A percentile compares a stretch with the other conserved stretches of the same genome.
These are phyloP conservation scores for Drosophila paramelanica DNA, from an alignment of 2,888 invertebrate genomes.

Conservation along the genomic window DNA sequence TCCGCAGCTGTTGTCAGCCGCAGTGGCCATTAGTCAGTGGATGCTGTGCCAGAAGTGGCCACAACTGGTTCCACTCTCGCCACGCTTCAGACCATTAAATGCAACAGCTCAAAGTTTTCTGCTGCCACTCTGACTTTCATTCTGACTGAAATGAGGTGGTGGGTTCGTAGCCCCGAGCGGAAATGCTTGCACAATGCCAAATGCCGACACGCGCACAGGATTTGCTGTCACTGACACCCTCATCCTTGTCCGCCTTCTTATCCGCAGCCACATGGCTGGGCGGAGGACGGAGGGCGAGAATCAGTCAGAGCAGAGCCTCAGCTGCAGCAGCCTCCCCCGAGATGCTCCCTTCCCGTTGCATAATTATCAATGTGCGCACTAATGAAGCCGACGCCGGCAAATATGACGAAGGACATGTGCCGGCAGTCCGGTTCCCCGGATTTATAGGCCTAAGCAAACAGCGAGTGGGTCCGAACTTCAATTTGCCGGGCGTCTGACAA, in stretches of 20 bases:
- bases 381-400: conserved; percentile 66
- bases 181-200: conserved; percentile 75
- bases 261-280: neutral
- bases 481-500: conserved; percentile 45
- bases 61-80: conserved; percentile 13
- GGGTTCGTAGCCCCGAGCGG: conserved; percentile 42
- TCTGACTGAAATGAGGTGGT: conserved; percentile 23
- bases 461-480: conserved; percentile 26
- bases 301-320: conserved; percentile 20
- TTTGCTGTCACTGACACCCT: conserved; percentile 63
- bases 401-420: conserved; percentile 66
- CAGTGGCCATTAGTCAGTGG: conserved; percentile 76
- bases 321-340: conserved; percentile 29
- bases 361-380: conserved; percentile 72
- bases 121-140: conserved; percentile 23
- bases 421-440: conserved; percentile 34
- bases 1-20: conserved; percentile 79
- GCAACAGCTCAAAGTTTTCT: conserved; percentile 68
- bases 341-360: conserved; percentile 49
- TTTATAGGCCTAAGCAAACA: conserved; percentile 48
- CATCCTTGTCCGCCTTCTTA: conserved; percentile 1
- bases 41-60: conserved; percentile 51
- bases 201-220: conserved; percentile 78
- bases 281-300: neutral
- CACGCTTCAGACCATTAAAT: conserved; percentile 64